These are phyloP conservation scores for Temnothorax longispinosus DNA, from an alignment of 1,140 invertebrate genomes.

Conservation along the genomic window DNA sequence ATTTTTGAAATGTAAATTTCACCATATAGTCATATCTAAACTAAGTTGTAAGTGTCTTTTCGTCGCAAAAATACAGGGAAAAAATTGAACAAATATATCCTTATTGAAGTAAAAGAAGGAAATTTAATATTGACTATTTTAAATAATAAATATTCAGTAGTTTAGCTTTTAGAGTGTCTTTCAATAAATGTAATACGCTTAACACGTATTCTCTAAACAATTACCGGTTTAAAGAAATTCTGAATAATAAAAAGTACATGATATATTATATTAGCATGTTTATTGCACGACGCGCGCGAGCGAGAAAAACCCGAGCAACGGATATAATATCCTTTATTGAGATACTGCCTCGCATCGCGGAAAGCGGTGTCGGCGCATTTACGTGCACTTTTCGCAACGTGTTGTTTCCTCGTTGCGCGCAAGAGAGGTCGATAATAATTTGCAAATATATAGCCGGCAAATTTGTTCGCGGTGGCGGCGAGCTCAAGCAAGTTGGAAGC, in stretches of 20 bases:
- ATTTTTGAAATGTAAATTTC: neutral
- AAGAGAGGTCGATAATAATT: conserved; percentile 52
- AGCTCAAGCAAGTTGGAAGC: conserved; percentile 33
- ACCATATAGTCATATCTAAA: too few species aligned
- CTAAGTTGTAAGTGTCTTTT: neutral
- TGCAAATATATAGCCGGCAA: conserved; percentile 51
- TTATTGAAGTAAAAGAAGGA: neutral
- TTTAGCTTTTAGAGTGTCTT: neutral
- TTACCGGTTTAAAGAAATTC: neutral
- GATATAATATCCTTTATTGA: conserved; percentile 15
- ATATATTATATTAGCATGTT: neutral
- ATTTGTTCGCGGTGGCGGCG: conserved; percentile 26
- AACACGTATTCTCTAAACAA: neutral
- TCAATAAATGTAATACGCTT: neutral
- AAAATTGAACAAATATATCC: neutral
- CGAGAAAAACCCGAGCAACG: neutral
- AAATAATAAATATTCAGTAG: neutral
- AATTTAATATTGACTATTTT: neutral
- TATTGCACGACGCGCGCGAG: neutral
- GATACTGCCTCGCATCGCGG: neutral
- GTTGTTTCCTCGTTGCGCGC: conserved; percentile 27
- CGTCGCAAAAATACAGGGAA: neutral
- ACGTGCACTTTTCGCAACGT: neutral
- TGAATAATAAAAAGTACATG: neutral
- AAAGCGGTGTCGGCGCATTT: conserved; percentile 1